Percentiles rank a stretch among this genome's conserved stretches.
These are phyloP conservation scores for Crotalus tigris DNA, from an alignment of 2,113 vertebrate species.

Conservation along the genomic window DNA sequence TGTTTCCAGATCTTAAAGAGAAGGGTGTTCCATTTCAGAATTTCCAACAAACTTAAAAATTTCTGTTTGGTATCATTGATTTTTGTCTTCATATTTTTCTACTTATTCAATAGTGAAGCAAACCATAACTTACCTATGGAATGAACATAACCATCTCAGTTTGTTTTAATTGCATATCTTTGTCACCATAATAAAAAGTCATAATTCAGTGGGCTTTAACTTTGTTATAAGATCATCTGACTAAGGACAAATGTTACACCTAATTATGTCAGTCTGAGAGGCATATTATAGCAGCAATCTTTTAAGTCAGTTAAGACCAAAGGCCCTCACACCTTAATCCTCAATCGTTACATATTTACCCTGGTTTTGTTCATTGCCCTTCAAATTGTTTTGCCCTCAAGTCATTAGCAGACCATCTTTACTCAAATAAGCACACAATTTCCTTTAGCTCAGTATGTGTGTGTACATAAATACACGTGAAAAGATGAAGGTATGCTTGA, in stretches of 20 bases:
- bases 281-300: neutral
- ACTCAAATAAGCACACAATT: neutral
- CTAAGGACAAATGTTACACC: neutral
- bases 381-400: neutral
- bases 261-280: neutral
- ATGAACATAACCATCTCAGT: neutral
- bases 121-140: neutral
- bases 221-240: neutral
- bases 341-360: neutral
- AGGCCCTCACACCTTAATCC: neutral
- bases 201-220: neutral
- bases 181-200: neutral
- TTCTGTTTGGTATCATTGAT: neutral
- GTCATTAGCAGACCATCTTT: no score
- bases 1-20: neutral
- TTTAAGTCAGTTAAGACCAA: neutral
- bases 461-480: neutral
- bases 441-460: neutral
- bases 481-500: neutral
- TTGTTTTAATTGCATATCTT: neutral
- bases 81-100: neutral
- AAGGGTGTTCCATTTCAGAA: neutral
- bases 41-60: neutral
- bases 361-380: neutral
- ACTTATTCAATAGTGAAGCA: neutral